Evolutionary conservation across 2,113 vertebrate species (phyloP).

Genomic region (Tylochromis polylepis): DNA sequence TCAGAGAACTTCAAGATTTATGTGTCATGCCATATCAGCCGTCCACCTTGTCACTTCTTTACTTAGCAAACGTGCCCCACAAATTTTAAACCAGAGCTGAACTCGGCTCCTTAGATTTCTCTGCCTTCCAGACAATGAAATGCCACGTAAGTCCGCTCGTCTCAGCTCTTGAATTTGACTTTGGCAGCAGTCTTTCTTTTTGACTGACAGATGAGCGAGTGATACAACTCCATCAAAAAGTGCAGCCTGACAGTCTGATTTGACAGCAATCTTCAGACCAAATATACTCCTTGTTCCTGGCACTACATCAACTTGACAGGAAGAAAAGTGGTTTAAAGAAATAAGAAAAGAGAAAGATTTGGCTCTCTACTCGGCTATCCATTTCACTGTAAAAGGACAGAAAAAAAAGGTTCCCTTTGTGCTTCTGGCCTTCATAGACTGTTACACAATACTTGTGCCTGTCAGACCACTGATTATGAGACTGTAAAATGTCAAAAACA

Average conservation of each 20-base stretch:
- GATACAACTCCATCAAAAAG: conserved; percentile 68
- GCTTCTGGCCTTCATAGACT: not conserved
- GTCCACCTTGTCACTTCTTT: not conserved
- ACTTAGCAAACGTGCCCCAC: conserved; percentile 16
- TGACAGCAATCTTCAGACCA: conserved; percentile 70
- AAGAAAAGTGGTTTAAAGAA: conserved; percentile 31
- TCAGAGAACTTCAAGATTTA: conserved; percentile 9
- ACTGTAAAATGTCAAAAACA: not conserved
- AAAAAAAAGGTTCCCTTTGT: not conserved
- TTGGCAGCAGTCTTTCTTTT: conserved; percentile 59
- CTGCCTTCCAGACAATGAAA: conserved; percentile 33
- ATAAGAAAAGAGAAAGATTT: not conserved
- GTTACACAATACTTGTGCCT: not conserved
- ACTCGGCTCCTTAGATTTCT: conserved; percentile 1
- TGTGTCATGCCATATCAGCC: not conserved
- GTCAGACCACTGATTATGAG: not conserved
- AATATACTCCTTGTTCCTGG: conserved; percentile 68
- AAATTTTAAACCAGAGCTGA: conserved; percentile 16
- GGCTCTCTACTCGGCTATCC: not conserved
- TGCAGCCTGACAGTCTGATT: conserved; percentile 67
- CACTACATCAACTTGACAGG: conserved; percentile 68
- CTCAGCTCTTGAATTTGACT: conserved; percentile 60
- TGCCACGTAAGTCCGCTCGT: conserved; percentile 50
- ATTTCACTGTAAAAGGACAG: conserved; percentile 7
- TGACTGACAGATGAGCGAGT: conserved; percentile 67